Evolutionary conservation across 2,113 vertebrate genomes (phyloP), one percentile per base, ranked within the genome.

Genomic region (Neogale vison): DNA sequence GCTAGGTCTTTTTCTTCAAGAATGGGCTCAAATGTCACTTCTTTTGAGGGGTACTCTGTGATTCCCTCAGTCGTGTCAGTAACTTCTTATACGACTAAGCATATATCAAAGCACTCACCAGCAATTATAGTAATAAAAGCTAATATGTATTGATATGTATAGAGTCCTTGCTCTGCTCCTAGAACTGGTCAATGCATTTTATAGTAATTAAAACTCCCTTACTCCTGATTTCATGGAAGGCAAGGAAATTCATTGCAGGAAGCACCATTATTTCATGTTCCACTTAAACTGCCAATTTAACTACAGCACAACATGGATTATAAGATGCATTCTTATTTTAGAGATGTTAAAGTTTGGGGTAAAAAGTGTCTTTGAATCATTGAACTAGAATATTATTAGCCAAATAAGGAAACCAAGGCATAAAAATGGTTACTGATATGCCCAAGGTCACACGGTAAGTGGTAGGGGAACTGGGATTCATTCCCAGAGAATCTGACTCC

Each of bases 251-350:
- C 84, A 84, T 26, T 94, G 6, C 57, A 92, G 88, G 84, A 95
- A 80, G 63, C 13, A 94, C 34, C 71, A 76, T 93, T 81, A 88
- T 63, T 85, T 91, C 69, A 90, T 72, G 57, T 65, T 90, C 26
- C 34, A 94, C 52, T n/a, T 95, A 93, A 97, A 72, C 83, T 92
- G 12, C 72, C 90, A 63, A 65, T 63, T 95, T 79, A 92, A 92
- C 2, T 7, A 72, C 1, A 87, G 24, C 52, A 89, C 7, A 57
- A 12, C 36, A 47, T 50, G 15, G 29, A 79, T 90, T 34, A 29
- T 39, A 96, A 67, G n/a, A 83, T 13, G 7, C 2, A 90, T 86
- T 57, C 52, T 79, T 31, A 88, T 88, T 96, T 91, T n/a, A 77
- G 65, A 94, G 23, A 93, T 88, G 88, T 97, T 85, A 89, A 91